These are phyloP conservation scores for Aleadryas rufinucha DNA, from an alignment of 2,113 vertebrate species.

Conservation along the genomic window DNA sequence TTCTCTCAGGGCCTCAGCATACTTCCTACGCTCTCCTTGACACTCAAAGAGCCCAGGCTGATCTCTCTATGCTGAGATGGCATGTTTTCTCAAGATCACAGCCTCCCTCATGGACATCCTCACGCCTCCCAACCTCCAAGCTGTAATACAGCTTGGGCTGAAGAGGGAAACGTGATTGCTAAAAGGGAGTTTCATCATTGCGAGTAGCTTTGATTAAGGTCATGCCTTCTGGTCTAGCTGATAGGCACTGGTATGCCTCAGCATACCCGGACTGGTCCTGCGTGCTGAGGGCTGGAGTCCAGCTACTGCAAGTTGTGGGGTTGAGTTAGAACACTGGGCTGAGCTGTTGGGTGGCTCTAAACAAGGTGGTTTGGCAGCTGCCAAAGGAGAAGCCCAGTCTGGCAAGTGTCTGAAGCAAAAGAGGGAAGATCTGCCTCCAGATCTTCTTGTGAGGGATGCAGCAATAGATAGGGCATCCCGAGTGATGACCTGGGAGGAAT, in stretches of 20 bases:
- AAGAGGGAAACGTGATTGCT: background rate
- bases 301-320: background rate
- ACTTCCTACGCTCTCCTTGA: background rate
- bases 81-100: background rate
- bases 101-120: background rate
- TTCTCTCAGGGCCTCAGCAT: background rate
- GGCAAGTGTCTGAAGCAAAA: background rate
- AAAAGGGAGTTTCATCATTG: background rate
- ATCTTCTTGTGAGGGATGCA: background rate
- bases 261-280: background rate
- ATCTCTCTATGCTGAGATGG: background rate
- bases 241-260: background rate
- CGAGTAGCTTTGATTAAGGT: background rate
- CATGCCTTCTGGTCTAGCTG: background rate
- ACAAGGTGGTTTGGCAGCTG: background rate
- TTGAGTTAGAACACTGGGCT: background rate
- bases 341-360: background rate
- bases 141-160: background rate
- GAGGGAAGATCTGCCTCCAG: background rate
- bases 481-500: background rate
- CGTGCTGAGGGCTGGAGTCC: background rate
- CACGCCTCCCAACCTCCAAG: background rate
- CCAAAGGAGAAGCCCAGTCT: background rate
- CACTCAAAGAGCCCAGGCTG: background rate
- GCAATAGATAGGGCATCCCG: accelerated